These are phyloP conservation scores for Callinectes sapidus DNA, from an alignment of 2,888 invertebrate species.

Conservation along the genomic window DNA sequence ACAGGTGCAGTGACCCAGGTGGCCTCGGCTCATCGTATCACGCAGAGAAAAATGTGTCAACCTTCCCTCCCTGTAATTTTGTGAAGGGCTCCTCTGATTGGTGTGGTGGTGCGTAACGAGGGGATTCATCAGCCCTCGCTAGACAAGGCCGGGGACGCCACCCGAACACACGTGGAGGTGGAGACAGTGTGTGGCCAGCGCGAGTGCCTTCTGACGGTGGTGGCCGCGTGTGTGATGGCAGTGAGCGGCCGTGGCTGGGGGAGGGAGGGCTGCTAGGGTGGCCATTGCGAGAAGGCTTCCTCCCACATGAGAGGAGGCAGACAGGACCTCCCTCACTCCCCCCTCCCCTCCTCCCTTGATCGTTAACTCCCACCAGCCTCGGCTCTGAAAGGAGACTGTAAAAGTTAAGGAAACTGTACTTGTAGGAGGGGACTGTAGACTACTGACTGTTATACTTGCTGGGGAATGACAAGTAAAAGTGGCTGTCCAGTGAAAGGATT, in stretches of 20 bases:
- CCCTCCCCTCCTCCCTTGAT: background rate
- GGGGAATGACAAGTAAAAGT: background rate
- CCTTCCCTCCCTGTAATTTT: background rate
- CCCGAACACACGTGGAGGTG: background rate
- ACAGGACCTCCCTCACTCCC: background rate
- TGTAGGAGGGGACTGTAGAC: background rate
- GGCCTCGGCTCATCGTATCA: background rate
- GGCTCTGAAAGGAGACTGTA: background rate
- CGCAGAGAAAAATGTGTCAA: background rate
- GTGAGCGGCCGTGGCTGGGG: background rate
- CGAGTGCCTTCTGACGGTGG: background rate
- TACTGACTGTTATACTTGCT: background rate
- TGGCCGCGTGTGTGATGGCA: slow-evolving; percentile 5
- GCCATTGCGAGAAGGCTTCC: background rate
- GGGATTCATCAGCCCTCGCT: background rate
- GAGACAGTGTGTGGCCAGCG: background rate
- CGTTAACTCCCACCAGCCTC: background rate
- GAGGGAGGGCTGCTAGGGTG: background rate
- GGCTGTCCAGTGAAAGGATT: background rate
- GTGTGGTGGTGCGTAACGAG: background rate
- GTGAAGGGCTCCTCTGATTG: background rate
- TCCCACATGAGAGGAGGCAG: background rate
- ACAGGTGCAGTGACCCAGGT: background rate
- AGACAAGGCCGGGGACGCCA: background rate
- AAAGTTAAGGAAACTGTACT: slow-evolving; percentile 14